Conservation (phyloP, 2,888 invertebrate species). For the Leptopilina syphax region DNA sequence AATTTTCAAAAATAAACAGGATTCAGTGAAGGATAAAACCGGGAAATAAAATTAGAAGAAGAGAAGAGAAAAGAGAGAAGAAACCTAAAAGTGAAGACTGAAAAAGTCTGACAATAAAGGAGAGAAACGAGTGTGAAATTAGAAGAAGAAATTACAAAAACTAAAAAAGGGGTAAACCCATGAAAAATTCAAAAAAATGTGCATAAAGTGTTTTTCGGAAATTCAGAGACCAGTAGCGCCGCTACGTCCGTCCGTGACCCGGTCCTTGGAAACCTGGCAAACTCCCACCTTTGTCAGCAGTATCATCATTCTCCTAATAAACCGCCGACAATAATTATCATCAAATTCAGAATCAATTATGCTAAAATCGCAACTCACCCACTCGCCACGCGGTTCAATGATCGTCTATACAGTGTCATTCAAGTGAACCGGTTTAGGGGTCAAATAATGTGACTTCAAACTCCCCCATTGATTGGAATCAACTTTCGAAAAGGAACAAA, state of each 20-base stretch:
- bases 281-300: slow-evolving; percentile 65
- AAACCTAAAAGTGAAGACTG: too few species aligned
- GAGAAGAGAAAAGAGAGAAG: too few species aligned
- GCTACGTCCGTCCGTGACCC: slow-evolving; percentile 59
- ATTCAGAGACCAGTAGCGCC: slow-evolving; percentile 50
- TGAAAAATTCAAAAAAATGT: slow-evolving; percentile 45
- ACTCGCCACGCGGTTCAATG: slow-evolving; percentile 2
- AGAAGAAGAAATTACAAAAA: too few species aligned
- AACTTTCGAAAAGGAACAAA: not conserved
- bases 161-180: too few species aligned
- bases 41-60: too few species aligned
- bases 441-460: not conserved
- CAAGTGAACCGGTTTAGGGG: slow-evolving; percentile 6
- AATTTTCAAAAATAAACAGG: too few species aligned
- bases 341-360: too few species aligned
- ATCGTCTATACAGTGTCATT: slow-evolving; percentile 22
- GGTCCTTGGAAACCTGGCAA: slow-evolving; percentile 68
- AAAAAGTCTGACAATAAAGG: too few species aligned
- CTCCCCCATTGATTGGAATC: not conserved
- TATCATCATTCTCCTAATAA: slow-evolving; percentile 63
- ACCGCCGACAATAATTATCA: slow-evolving; percentile 35
- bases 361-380: too few species aligned
- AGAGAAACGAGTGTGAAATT: too few species aligned
- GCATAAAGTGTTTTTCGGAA: slow-evolving; percentile 45
- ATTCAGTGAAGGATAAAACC: too few species aligned